Evolutionary conservation across 2,113 vertebrate genomes (phyloP).

Genomic region (Megalops atlanticus): DNA sequence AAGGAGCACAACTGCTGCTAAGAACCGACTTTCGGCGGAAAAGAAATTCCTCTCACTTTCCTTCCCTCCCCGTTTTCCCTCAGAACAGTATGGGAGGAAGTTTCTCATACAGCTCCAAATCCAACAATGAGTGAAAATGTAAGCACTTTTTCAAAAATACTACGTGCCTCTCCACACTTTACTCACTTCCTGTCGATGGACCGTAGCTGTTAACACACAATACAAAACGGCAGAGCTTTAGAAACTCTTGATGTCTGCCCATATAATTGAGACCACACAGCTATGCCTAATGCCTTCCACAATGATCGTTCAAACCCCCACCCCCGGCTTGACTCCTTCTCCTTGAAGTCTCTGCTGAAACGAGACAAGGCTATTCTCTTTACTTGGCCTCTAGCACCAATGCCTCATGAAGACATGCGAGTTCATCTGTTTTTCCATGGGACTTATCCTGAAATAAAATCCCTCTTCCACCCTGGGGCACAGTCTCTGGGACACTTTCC

Average conservation of each 20-base stretch:
- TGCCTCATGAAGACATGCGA: constrained; percentile 51
- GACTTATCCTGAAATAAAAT: constrained; percentile 41
- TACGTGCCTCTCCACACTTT: constrained; percentile 45
- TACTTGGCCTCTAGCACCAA: constrained; percentile 51
- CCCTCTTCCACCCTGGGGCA: constrained; percentile 35
- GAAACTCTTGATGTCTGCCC: constrained; percentile 53
- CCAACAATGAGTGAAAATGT: constrained; percentile 29
- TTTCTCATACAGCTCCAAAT: constrained; percentile 24
- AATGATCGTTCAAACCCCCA: constrained; percentile 13
- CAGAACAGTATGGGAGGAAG: constrained; percentile 42
- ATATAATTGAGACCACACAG: constrained; percentile 52
- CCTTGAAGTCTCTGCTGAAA: constrained; percentile 31
- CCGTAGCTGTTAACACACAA: constrained; percentile 54
- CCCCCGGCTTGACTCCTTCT: constrained; percentile 38
- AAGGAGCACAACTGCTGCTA: neutral
- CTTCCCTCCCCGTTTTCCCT: constrained; percentile 33
- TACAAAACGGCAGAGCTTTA: constrained; percentile 39
- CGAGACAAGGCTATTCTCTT: constrained; percentile 47
- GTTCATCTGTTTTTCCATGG: constrained; percentile 45
- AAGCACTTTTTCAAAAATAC: constrained; percentile 26
- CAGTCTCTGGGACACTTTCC: constrained; percentile 47
- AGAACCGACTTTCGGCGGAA: constrained; percentile 32
- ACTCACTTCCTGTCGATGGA: constrained; percentile 34
- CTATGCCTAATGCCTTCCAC: constrained; percentile 30
- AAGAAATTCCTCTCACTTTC: constrained; percentile 24